Evolutionary conservation across 2,797 vertebrate species (phyloP).

Genomic region (Brachyalestes nurse): DNA sequence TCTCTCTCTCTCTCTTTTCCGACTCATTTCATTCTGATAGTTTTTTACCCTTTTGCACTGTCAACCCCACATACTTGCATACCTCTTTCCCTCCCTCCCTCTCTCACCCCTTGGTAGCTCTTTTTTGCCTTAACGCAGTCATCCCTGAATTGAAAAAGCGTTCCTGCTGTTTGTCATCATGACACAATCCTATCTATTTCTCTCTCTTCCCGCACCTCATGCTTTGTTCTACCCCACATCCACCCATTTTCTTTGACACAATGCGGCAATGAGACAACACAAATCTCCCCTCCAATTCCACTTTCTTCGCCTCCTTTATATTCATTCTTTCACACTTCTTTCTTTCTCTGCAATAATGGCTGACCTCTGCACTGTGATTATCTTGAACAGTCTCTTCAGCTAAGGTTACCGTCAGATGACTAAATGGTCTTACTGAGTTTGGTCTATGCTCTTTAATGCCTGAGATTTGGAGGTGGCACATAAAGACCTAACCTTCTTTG

Average conservation of each 20-base stretch:
- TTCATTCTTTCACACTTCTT: neutral
- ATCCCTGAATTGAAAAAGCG: slow-evolving; percentile 63
- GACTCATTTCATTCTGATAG: slow-evolving; percentile 21
- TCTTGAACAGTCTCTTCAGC: slow-evolving; percentile 46
- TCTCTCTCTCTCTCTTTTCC: slow-evolving; percentile 24
- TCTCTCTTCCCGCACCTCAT: slow-evolving; percentile 23
- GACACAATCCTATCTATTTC: slow-evolving; percentile 69
- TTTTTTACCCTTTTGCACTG: slow-evolving; percentile 4
- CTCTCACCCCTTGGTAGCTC: slow-evolving; percentile 21
- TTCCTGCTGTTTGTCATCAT: slow-evolving; percentile 76
- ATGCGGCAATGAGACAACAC: slow-evolving; percentile 36
- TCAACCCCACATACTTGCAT: slow-evolving; percentile 19
- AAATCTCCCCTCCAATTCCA: slow-evolving; percentile 12
- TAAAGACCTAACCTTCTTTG: slow-evolving; percentile 2
- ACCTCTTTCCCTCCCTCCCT: slow-evolving; percentile 13
- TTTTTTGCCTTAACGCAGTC: slow-evolving; percentile 59
- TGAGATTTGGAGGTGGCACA: neutral
- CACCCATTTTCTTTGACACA: slow-evolving; percentile 50
- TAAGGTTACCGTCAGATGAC: slow-evolving; percentile 10
- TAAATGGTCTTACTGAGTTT: neutral
- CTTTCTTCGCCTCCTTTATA: slow-evolving; percentile 44
- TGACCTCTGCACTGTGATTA: slow-evolving; percentile 16
- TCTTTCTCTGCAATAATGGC: neutral
- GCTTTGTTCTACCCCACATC: slow-evolving; percentile 14
- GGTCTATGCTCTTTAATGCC: slow-evolving; percentile 6